Evolutionary conservation across 2,113 vertebrate species (phyloP).

Genomic region (Campylomormyrus tamandua): DNA sequence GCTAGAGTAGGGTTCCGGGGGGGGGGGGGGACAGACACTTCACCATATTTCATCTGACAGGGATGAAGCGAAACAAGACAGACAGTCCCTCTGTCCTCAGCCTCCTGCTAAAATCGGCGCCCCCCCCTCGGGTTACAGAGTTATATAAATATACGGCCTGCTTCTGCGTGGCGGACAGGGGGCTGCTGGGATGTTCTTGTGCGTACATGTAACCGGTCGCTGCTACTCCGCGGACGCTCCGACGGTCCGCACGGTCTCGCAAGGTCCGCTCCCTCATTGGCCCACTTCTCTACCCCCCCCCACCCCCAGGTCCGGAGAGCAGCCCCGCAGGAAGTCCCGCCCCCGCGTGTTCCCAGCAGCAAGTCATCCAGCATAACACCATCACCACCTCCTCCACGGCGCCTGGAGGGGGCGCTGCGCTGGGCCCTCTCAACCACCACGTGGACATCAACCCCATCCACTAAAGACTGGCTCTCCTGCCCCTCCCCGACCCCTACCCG

Average conservation of each 20-base stretch:
- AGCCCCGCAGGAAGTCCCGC: slow-evolving; percentile 85
- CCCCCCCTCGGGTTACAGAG: not conserved
- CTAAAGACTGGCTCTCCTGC: slow-evolving; percentile 57
- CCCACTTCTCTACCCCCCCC: not conserved
- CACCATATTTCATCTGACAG: not conserved
- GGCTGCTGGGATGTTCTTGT: not conserved
- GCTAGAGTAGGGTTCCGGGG: not conserved
- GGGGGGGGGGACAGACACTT: not conserved
- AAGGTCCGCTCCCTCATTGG: not conserved
- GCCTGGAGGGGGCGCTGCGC: slow-evolving; percentile 79
- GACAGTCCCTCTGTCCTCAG: not conserved
- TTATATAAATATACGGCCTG: not conserved
- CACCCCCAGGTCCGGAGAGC: slow-evolving; percentile 83
- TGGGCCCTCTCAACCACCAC: slow-evolving; percentile 87
- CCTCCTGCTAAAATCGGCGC: not conserved
- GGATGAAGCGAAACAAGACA: not conserved
- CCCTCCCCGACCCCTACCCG: not conserved
- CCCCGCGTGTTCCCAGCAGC: slow-evolving; percentile 87
- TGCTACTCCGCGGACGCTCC: not conserved
- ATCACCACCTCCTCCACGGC: slow-evolving; percentile 91
- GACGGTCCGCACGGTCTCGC: not conserved
- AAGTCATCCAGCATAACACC: slow-evolving; percentile 98
- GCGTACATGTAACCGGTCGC: not conserved
- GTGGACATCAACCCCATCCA: slow-evolving; percentile 97
- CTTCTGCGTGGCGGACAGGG: not conserved